phyloP scores from a whole-genome alignment of 2,888 invertebrate species.

The Drosophila maculinotata region DNA sequence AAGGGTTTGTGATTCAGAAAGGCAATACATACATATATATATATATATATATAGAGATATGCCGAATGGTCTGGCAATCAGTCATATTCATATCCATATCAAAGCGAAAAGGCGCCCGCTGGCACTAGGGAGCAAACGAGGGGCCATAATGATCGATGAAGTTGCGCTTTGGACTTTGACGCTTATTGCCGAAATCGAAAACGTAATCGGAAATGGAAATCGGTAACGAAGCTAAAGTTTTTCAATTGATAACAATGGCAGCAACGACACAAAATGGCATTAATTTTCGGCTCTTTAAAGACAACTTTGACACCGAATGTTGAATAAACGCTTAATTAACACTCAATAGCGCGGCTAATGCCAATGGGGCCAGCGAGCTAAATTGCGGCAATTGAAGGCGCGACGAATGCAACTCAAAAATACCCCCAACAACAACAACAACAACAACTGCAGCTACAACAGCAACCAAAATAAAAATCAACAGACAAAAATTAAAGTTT shows the following conservation, averaged over 20 bases:
- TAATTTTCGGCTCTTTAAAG: conserved; percentile 76
- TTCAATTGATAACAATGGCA: conserved; percentile 75
- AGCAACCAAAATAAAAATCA: conserved; percentile 36
- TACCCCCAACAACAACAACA: conserved; percentile 14
- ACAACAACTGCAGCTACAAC: conserved; percentile 1
- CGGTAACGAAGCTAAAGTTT: conserved; percentile 42
- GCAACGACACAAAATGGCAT: conserved; percentile 66
- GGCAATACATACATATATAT: conserved; percentile 11
- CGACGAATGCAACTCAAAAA: conserved; percentile 76
- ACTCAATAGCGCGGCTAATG: conserved; percentile 75
- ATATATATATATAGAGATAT: too few relatives aligned
- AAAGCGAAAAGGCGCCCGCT: conserved; percentile 20
- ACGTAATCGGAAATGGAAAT: conserved; percentile 51
- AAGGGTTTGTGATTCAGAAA: conserved; percentile 37
- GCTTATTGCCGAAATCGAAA: conserved; percentile 53
- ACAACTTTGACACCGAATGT: conserved; percentile 76
- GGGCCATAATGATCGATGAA: conserved; percentile 70
- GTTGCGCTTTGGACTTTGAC: conserved; percentile 55
- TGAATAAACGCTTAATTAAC: conserved; percentile 82
- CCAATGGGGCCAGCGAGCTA: conserved; percentile 38
- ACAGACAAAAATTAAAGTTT: conserved; percentile 69
- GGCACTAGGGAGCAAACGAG: conserved; percentile 4
- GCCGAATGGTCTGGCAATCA: conserved; percentile 38
- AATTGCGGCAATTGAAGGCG: conserved; percentile 78
- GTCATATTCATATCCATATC: conserved; percentile 48